Evolutionary conservation across 2,113 vertebrate species (phyloP).

Genomic region (Electrona antarctica): DNA sequence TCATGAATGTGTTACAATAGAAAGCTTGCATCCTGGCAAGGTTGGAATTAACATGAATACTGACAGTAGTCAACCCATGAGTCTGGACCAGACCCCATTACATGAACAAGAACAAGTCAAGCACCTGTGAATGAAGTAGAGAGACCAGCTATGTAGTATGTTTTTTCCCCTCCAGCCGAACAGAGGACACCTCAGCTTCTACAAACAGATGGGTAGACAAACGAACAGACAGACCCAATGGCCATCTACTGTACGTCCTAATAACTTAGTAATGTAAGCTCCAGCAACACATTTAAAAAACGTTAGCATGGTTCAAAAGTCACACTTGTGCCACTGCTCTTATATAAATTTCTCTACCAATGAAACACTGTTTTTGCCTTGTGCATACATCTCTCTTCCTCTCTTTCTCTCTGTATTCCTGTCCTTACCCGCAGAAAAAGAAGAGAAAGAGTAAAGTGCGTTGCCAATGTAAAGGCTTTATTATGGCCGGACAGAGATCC

Average conservation of each 20-base stretch:
- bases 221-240: conserved; percentile 37
- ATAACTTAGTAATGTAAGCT: conserved; percentile 41
- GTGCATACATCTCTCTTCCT: conserved; percentile 71
- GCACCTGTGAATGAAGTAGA: conserved; percentile 56
- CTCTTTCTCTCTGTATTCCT: conserved; percentile 33
- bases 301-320: conserved; percentile 68
- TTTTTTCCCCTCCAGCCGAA: conserved; percentile 39
- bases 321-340: conserved; percentile 76
- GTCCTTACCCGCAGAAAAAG: conserved; percentile 56
- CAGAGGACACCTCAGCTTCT: conserved; percentile 42
- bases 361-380: conserved; percentile 73
- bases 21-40: conserved; percentile 25
- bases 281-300: conserved; percentile 61
- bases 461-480: conserved; percentile 72
- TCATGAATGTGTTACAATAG: conserved; percentile 25
- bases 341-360: conserved; percentile 70
- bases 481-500: conserved; percentile 57
- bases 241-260: conserved; percentile 47
- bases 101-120: conserved; percentile 60
- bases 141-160: conserved; percentile 53
- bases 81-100: conserved; percentile 38
- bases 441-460: conserved; percentile 80
- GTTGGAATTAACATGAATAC: conserved; percentile 58
- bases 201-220: conserved; percentile 21
- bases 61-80: conserved; percentile 42